Conservation (phyloP, 2,888 invertebrate species). For the Idaea biselata region DNA sequence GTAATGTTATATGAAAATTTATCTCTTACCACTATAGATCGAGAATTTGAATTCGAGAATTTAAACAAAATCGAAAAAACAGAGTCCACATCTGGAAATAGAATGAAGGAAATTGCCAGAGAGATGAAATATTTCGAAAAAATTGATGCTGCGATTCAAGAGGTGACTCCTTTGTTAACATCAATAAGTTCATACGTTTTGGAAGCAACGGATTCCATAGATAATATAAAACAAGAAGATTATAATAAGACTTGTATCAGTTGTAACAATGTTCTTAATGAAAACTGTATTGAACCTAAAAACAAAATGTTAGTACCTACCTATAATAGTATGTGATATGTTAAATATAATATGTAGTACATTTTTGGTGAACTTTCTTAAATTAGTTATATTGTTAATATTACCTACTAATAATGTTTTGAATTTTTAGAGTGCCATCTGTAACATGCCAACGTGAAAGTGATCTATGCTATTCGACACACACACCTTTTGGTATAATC, state of each 20-base stretch:
- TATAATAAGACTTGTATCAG: slow-evolving; percentile 49
- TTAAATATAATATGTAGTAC: too few relatives aligned
- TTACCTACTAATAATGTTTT: neutral
- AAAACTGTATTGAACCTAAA: slow-evolving; percentile 51
- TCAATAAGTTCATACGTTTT: slow-evolving; percentile 14
- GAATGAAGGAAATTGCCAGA: slow-evolving; percentile 33
- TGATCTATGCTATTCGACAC: slow-evolving; percentile 61
- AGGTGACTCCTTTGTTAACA: slow-evolving; percentile 10
- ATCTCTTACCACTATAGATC: slow-evolving; percentile 35
- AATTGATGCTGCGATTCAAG: slow-evolving; percentile 25
- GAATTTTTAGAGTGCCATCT: slow-evolving; percentile 50
- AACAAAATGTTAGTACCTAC: slow-evolving; percentile 58
- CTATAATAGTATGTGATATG: too few relatives aligned
- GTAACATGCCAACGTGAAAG: slow-evolving; percentile 45
- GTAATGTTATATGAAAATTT: slow-evolving; percentile 33
- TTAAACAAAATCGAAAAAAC: slow-evolving; percentile 22
- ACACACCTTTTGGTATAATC: slow-evolving; percentile 66
- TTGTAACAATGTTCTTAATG: slow-evolving; percentile 52
- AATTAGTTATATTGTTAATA: neutral
- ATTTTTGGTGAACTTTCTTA: too few relatives aligned
- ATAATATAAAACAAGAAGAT: slow-evolving; percentile 6
- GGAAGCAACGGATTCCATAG: slow-evolving; percentile 7
- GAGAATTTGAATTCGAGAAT: slow-evolving; percentile 19
- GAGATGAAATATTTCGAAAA: slow-evolving; percentile 32
- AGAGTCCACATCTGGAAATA: slow-evolving; percentile 19